Evolutionary conservation across 1,140 invertebrate species (phyloP).

Genomic region (Aethina tumida): DNA sequence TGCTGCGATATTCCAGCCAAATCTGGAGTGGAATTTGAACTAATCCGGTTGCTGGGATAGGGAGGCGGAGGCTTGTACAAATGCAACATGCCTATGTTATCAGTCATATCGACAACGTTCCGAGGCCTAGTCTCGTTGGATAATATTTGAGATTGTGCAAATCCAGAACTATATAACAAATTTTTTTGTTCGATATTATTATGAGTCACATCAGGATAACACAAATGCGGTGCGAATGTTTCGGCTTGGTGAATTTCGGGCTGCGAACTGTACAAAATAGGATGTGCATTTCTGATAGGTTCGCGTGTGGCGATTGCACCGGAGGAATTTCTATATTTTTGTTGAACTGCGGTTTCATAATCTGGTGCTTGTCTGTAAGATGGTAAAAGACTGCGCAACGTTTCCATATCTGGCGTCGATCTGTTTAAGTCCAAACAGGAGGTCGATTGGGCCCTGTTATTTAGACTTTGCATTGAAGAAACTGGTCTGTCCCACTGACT

Average conservation of each 20-base stretch:
- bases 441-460: slow-evolving; percentile 53
- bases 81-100: slow-evolving; percentile 52
- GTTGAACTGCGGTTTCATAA: slow-evolving; percentile 86
- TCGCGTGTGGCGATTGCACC: slow-evolving; percentile 30
- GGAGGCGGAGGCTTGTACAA: slow-evolving; percentile 75
- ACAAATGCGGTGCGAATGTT: slow-evolving; percentile 29
- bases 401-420: slow-evolving; percentile 40
- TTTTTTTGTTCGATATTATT: slow-evolving; percentile 38
- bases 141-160: slow-evolving; percentile 25
- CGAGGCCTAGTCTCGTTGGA: slow-evolving; percentile 24
- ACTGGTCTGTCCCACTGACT: slow-evolving; percentile 21
- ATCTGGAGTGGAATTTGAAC: slow-evolving; percentile 62
- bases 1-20: slow-evolving; percentile 55
- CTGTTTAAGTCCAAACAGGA: slow-evolving; percentile 58
- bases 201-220: slow-evolving; percentile 52
- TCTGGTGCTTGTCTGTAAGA: slow-evolving; percentile 87
- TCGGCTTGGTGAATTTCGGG: slow-evolving; percentile 49
- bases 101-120: slow-evolving; percentile 36
- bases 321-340: slow-evolving; percentile 54
- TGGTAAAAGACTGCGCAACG: slow-evolving; percentile 62
- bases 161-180: slow-evolving; percentile 22
- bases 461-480: slow-evolving; percentile 20
- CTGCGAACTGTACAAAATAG: slow-evolving; percentile 49
- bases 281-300: slow-evolving; percentile 25
- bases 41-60: slow-evolving; percentile 52